Evolutionary conservation across 2,113 vertebrate genomes (phyloP), one percentile per base, ranked within the genome.

Genomic region (Crotalus helleri): DNA sequence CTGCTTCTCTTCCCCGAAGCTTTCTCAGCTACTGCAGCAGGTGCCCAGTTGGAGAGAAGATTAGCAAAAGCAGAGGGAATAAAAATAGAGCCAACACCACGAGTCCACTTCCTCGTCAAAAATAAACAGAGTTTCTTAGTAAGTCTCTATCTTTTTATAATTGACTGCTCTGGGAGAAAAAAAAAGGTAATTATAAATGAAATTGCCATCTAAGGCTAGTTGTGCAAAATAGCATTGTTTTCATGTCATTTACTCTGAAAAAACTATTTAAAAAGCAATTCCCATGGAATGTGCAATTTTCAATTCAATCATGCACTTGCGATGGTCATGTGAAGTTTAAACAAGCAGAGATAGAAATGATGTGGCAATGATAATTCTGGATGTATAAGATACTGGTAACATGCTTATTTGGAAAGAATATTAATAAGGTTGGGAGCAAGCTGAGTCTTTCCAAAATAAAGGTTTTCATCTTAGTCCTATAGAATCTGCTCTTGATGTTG

Each of bases 101-200:
- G 6, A 55, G 39, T 53, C 89, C 64, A 21, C 0, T 3, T 74
- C 59, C 89, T 88, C 24, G 92, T 54, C 69, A 81, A 88, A 94
- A 46, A 85, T 13, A 93, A 94, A 92, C 19, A 10, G 64, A 13
- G 86, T 23, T 90, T 90, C 86, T 94, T 64, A n/a, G 11, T 57
- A 49, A 61, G 49, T 74, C 17, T 92, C 58, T 21, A 4, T 85
- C 46, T 57, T 93, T 96, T 95, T 93, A 74, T 19, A 94, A 91
- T 90, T 91, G 74, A 51, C 89, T 93, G 89, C 91, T 95, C 93
- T 85, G 91, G 90, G 91, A 93, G 89, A 93, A 92, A 90, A 92
- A 92, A 94, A 96, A 81, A 61, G 92, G 1, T 93, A 94, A 94
- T 93, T 96, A 95, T 89, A 92, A 96, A 91, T 33, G 57, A 74